Conservation (phyloP, 2,888 invertebrate genomes). For the Leptothorax acervorum region DNA sequence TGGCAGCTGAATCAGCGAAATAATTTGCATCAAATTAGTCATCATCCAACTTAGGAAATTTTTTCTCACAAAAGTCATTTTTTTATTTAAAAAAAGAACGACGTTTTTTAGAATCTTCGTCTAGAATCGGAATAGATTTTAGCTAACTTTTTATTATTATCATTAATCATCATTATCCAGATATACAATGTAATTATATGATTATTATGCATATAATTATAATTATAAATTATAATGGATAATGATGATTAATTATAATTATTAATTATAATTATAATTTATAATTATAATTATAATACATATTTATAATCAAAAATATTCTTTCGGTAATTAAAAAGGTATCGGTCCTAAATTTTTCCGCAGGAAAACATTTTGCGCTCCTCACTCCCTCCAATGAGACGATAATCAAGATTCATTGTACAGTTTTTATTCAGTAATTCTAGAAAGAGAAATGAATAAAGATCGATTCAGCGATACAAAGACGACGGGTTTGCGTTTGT, state of each 20-base stretch:
- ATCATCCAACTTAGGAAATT: not conserved
- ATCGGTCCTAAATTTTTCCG: not conserved
- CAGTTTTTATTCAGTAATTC: not conserved
- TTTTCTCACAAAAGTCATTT: not conserved
- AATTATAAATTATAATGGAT: not conserved
- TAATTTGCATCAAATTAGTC: not conserved
- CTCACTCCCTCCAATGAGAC: not conserved
- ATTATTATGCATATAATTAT: not conserved
- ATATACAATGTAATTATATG: not conserved
- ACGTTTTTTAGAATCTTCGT: too few relatives aligned
- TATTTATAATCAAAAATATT: not conserved
- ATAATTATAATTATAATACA: too few relatives aligned
- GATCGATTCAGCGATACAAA: not conserved
- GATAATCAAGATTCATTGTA: not conserved
- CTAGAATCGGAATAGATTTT: not conserved
- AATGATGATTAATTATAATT: not conserved
- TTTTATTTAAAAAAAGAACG: not conserved
- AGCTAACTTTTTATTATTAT: not conserved
- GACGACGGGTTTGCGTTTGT: not conserved
- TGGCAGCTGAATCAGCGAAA: not conserved
- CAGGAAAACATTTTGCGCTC: not conserved
- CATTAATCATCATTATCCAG: not conserved
- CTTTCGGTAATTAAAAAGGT: not conserved
- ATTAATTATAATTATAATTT: too few relatives aligned
- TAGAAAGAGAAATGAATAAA: not conserved